These are phyloP conservation scores for Phortica okadai DNA, from an alignment of 2,888 invertebrate species.

Conservation along the genomic window DNA sequence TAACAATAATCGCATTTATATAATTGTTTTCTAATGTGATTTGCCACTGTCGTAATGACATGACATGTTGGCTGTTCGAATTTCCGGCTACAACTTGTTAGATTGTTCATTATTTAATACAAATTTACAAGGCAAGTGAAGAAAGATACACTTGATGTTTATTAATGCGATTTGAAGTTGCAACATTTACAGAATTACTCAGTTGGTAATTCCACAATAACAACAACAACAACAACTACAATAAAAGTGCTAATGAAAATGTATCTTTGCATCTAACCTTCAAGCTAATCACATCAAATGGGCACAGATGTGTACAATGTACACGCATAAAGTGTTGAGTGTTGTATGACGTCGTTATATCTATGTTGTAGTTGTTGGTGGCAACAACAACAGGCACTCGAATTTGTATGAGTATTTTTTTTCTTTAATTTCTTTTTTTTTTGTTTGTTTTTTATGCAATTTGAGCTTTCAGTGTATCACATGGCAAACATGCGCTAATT, in stretches of 20 bases:
- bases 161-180: no score
- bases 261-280: not conserved
- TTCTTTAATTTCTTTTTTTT: not conserved
- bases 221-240: not conserved
- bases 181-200: no score
- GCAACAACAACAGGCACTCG: not conserved
- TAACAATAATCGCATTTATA: constrained; percentile 1
- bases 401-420: not conserved
- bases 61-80: no score
- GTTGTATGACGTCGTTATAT: not conserved
- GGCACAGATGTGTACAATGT: constrained; percentile 6
- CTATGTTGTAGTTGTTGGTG: not conserved
- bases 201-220: no score
- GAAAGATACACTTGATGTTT: no score
- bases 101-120: no score
- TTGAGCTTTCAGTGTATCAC: not conserved
- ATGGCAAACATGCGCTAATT: constrained; percentile 23
- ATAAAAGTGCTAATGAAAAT: not conserved
- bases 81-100: no score
- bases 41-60: not conserved
- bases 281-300: constrained; percentile 7
- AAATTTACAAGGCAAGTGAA: no score
- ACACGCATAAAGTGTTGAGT: not conserved
- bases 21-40: constrained; percentile 27
- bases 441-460: not conserved